Base-by-base conservation (phyloP, 2,113 vertebrate species). In the Poecile atricapillus region DNA sequence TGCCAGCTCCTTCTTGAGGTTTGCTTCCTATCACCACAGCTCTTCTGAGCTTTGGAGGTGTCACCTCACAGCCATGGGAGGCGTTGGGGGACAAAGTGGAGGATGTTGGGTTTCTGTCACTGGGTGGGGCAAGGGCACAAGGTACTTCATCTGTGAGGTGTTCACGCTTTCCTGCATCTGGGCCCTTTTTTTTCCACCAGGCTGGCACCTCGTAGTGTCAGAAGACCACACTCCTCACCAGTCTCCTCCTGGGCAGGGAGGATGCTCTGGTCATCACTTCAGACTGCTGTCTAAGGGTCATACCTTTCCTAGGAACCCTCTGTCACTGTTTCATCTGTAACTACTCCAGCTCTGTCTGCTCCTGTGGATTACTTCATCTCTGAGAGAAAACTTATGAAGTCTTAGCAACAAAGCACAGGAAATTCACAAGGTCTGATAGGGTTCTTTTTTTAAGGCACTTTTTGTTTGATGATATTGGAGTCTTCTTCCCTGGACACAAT, bases 81-180 rank as follows among this genome's bases (percentile, higher is more conserved):
- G n/a, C 2, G 0, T 0, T 14, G 33, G 22, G 31, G 13, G 46
- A 2, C 1, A 58, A 49, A 59, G 4, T 0, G 33, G 24, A 12
- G 21, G 9, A 50, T 43, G 18, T 17, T 62, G 9, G 2, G 9
- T 50, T 83, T 77, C 55, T 74, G 4, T 52, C 21, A 4, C 7
- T 31, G 27, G 10, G 25, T 3, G 9, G 15, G 11, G 3, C 9
- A 43, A 60, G 4, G 10, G 15, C 16, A 24, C 13, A 22, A 80
- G 7, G 20, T 18, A 5, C 10, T 50, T 37, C 4, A 15, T 39
- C 35, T 55, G 3, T 37, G 58, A 77, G 22, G 9, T 49, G 28
- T 47, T 74, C n/a, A 15, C 4, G 1, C 6, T 43, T 77, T 83
- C 21, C 49, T 41, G 19, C 2, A 12, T 28, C 41, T 69, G 23